Conservation (phyloP, 2,113 vertebrate genomes). For the Sinocyclocheilus maitianheensis region DNA sequence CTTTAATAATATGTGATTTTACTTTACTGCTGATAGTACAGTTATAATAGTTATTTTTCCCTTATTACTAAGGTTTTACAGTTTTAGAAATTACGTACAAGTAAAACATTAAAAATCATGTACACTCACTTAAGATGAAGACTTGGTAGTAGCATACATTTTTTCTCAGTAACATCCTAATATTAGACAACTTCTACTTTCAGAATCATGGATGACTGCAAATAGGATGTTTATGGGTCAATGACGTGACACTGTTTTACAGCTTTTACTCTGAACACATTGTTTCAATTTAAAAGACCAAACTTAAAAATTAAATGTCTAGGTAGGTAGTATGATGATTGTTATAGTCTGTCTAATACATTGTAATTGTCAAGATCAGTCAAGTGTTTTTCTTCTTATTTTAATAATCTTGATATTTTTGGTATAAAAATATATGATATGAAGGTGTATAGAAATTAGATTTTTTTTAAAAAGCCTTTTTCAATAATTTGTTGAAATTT, state of each 20-base stretch:
- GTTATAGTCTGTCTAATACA: no score
- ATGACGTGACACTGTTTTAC: neutral
- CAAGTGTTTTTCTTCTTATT: no score
- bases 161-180: neutral
- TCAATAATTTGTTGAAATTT: no score
- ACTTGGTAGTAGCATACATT: neutral
- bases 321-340: no score
- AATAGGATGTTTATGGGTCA: neutral
- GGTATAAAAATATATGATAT: neutral
- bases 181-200: neutral
- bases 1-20: neutral
- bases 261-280: neutral
- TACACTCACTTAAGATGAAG: neutral
- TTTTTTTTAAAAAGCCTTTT: no score
- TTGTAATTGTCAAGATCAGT: no score
- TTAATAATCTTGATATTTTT: no score
- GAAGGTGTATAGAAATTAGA: neutral
- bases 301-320: neutral
- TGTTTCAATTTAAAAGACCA: neutral
- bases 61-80: neutral
- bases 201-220: no score
- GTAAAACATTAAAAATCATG: neutral
- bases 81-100: neutral
- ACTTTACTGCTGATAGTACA: neutral
- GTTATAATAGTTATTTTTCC: no score